Base-by-base conservation (phyloP, 2,113 vertebrate species). In the Pagrus major region DNA sequence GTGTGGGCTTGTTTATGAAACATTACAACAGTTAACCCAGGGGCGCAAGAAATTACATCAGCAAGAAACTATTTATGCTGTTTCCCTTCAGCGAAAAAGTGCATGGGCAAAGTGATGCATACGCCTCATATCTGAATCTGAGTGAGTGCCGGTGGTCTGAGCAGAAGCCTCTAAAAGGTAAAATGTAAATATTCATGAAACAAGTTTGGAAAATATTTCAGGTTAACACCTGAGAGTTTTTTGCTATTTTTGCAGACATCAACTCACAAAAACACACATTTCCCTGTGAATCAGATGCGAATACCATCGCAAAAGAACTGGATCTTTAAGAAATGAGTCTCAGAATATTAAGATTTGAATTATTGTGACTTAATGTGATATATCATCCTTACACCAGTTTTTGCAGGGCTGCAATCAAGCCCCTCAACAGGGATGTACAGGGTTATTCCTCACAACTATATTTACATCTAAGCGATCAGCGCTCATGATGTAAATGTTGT, bases 1-100 rank as follows among this genome's bases (percentile, higher is more conserved):
- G 5, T 55, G 29, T 16, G 9, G 54, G 18, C 27, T 71, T 42
- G n/a, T 66, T 78, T 64, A 54, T 52, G 31, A 70, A 12, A 39
- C 23, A 58, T 58, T 59, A 65, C 59, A 51, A 41, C 9, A 47
- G 41, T 54, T 44, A 77, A 63, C 55, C 42, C 52, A 67, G 27
- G 37, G 58, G 56, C 61, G 44, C 41, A 29, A 51, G 49, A 78
- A 65, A 78, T 85, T 66, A 74, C 51, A 78, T 86, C 64, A 81
- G 61, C 67, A 64, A 59, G 49, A 39, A 64, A 65, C 70, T 27
- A 51, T 66, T 59, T 20, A 49, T 68, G 65, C 61, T 47, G 44
- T 49, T 80, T 71, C 59, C 72, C 67, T 27, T 4, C 42, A 77
- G 73, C 60, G n/a, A 29, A 58, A 27, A 31, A 14, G 37, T 25